Evolutionary conservation across 1,140 invertebrate species (phyloP), one percentile per base, ranked within the genome.

Genomic region (Uloborus diversus): DNA sequence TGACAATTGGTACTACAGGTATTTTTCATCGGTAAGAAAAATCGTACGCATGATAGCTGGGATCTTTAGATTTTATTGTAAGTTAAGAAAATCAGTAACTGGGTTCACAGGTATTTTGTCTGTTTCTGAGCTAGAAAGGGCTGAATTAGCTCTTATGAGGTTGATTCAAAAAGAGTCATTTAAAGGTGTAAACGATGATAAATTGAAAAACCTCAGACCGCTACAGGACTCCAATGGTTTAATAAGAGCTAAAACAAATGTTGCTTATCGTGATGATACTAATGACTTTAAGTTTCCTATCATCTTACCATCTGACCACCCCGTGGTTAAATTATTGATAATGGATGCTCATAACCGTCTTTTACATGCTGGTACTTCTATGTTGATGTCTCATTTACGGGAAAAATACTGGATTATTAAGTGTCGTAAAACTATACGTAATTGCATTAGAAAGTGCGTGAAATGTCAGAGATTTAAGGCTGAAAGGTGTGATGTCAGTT

Each of bases 401-500:
- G 49, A 2, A 53, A 53, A 20, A 20, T 0, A 53, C 4, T 53
- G 49, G 49, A 53, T 53, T n/a, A 7, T 53, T 0, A 53, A 53
- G 23, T 9, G 17, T 53, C 4, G 49, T n/a, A 53, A 53, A 0
- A 4, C 4, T 1, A 20, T n/a, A n/a, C 4, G 49, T 7, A 53
- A 20, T 3, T 53, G 49, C 4, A 20, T 4, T n/a, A 53, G 49
- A 53, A 53, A 53, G 13, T 53, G 49, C 23, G 49, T 53, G 13
- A 53, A 53, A 53, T 53, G 49, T 20, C 49, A 53, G 23, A 53
- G 49, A 53, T 53, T 53, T 53, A 53, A 51, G n/a, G 13, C 49
- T 20, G 3, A 17, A 20, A 53, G 20, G 7, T 53, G 49, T 30
- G 28, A 3, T 1, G 11, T n/a, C 57, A 56, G 53, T 28, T 56